Evolutionary conservation across 2,797 vertebrate genomes (phyloP).

Genomic region (Trachops cirrhosus): DNA sequence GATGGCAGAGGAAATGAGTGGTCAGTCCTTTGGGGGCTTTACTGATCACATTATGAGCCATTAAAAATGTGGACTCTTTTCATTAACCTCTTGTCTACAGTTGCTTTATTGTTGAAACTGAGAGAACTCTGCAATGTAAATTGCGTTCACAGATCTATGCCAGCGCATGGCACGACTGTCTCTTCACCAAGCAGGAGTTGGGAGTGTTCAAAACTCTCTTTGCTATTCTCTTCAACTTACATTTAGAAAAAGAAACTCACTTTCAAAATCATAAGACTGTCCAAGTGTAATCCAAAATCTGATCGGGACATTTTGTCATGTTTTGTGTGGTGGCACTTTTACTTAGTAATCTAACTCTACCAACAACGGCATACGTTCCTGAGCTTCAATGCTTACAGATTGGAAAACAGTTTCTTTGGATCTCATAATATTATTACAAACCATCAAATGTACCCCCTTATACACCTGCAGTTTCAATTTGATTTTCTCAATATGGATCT

Average conservation of each 20-base stretch:
- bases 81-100: background rate
- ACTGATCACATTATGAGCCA: constrained; percentile 45
- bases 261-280: background rate
- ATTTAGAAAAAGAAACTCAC: background rate
- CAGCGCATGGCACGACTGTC: background rate
- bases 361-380: constrained; percentile 37
- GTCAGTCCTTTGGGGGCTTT: background rate
- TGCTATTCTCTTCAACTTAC: background rate
- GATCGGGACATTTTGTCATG: background rate
- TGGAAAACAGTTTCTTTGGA: constrained; percentile 1
- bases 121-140: background rate
- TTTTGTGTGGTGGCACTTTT: background rate
- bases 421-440: background rate
- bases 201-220: background rate
- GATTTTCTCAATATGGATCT: background rate
- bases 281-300: background rate
- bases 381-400: constrained; percentile 16
- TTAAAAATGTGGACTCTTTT: background rate
- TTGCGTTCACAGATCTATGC: background rate
- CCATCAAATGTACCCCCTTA: background rate
- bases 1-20: background rate
- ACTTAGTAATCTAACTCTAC: background rate
- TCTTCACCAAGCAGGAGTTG: background rate
- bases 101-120: background rate
- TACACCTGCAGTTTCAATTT: background rate